These are phyloP conservation scores for Prionace glauca DNA, from an alignment of 2,797 vertebrate genomes.

Conservation along the genomic window DNA sequence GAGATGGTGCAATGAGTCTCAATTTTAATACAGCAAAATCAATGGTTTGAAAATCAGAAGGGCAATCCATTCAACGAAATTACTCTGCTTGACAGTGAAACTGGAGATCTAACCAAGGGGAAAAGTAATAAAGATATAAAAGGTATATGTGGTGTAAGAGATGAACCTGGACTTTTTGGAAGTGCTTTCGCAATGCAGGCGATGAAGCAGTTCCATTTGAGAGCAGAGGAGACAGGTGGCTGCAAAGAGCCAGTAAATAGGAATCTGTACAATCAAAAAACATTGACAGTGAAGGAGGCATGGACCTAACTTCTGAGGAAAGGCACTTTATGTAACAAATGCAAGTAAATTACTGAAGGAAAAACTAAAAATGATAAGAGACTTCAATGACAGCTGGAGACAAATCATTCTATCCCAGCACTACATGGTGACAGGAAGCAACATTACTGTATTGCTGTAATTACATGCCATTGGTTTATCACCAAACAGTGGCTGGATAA, in stretches of 20 bases:
- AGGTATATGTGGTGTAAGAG: not conserved
- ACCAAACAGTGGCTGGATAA: slow-evolving; percentile 16
- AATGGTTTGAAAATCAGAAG: not conserved
- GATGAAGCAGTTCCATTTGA: not conserved
- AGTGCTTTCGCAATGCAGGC: not conserved
- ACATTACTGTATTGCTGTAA: slow-evolving; percentile 34
- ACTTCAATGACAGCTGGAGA: not conserved
- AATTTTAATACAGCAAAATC: not conserved
- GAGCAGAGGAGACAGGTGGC: not conserved
- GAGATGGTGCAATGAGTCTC: not conserved
- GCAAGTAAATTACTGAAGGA: not conserved
- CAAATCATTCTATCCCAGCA: not conserved
- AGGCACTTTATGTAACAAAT: not conserved
- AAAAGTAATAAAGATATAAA: not conserved
- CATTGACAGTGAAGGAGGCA: not conserved
- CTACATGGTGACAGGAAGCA: not conserved
- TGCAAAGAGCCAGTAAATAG: not conserved
- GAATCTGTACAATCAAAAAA: not conserved
- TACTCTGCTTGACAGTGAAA: not conserved
- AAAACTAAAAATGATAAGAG: not conserved
- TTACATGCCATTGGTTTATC: slow-evolving; percentile 36
- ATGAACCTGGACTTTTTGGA: not conserved
- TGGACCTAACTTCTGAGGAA: not conserved
- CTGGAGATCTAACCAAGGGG: not conserved
- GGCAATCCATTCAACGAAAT: not conserved